These are phyloP conservation scores for Graphium colonna DNA, from an alignment of 2,888 invertebrate species.

Conservation along the genomic window DNA sequence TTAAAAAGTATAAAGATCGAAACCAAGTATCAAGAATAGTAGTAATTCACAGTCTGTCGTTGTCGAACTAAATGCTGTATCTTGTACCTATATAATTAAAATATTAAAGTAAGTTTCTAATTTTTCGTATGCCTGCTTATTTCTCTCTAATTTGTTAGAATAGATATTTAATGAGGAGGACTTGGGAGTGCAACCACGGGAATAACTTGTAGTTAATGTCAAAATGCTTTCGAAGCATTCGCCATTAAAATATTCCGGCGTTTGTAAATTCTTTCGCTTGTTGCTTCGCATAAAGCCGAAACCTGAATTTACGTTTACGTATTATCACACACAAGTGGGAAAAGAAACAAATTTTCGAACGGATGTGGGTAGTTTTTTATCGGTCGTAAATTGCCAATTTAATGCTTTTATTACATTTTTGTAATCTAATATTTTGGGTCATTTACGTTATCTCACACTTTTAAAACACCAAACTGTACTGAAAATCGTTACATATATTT, in stretches of 20 bases:
- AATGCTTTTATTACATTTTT: neutral
- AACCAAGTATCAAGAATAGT: too few species aligned
- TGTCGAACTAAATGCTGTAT: too few species aligned
- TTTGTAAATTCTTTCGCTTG: constrained; percentile 7
- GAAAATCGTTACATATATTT: neutral
- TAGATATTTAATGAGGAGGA: too few species aligned
- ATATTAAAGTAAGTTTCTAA: too few species aligned
- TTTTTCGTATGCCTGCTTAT: too few species aligned
- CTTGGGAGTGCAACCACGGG: too few species aligned
- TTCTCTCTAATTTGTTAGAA: too few species aligned
- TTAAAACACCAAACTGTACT: too few species aligned
- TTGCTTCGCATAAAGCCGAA: neutral
- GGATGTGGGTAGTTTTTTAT: neutral
- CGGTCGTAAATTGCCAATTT: neutral
- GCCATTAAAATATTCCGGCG: constrained; percentile 3
- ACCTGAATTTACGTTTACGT: neutral
- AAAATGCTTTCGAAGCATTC: constrained; percentile 6
- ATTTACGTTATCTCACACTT: constrained; percentile 7
- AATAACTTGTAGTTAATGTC: neutral
- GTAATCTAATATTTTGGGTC: constrained; percentile 12
- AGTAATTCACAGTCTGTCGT: too few species aligned
- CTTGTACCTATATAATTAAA: too few species aligned
- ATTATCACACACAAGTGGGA: neutral
- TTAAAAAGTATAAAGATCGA: too few species aligned
- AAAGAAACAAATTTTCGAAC: neutral